phyloP scores from a whole-genome alignment of 2,113 vertebrate species.

The Spea multiplicata region DNA sequence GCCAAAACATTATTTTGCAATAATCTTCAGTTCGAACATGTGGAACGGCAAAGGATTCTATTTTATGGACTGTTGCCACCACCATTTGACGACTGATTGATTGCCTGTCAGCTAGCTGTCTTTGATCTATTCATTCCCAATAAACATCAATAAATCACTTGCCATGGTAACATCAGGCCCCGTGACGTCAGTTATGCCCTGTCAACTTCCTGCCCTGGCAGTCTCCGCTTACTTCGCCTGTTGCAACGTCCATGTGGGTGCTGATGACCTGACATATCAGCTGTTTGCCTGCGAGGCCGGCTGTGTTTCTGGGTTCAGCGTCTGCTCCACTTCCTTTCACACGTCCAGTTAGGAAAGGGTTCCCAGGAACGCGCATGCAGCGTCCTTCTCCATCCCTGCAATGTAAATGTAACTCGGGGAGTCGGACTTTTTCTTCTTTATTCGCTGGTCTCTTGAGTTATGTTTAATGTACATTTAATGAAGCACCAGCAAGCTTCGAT shows the following conservation, averaged over 20 bases:
- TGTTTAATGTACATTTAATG: constrained; percentile 6
- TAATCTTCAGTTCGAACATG: constrained; percentile 69
- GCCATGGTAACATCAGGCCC: constrained; percentile 75
- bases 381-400: not conserved
- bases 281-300: not conserved
- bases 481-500: not conserved
- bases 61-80: constrained; percentile 89
- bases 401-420: not conserved
- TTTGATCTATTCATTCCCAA: constrained; percentile 99
- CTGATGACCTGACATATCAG: constrained; percentile 27
- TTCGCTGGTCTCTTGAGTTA: not conserved
- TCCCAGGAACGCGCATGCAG: not conserved
- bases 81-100: constrained; percentile 98
- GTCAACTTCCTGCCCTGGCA: constrained; percentile 67
- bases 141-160: constrained; percentile 97
- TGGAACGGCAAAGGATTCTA: constrained; percentile 75
- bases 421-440: not conserved
- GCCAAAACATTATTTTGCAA: constrained; percentile 75
- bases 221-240: constrained; percentile 57
- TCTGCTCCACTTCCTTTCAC: not conserved
- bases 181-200: constrained; percentile 83
- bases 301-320: constrained; percentile 1
- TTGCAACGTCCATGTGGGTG: constrained; percentile 47
- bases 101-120: constrained; percentile 83
- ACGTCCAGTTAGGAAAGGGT: not conserved